phyloP scores from a whole-genome alignment of 1,140 invertebrate genomes.

The Uloborus diversus region DNA sequence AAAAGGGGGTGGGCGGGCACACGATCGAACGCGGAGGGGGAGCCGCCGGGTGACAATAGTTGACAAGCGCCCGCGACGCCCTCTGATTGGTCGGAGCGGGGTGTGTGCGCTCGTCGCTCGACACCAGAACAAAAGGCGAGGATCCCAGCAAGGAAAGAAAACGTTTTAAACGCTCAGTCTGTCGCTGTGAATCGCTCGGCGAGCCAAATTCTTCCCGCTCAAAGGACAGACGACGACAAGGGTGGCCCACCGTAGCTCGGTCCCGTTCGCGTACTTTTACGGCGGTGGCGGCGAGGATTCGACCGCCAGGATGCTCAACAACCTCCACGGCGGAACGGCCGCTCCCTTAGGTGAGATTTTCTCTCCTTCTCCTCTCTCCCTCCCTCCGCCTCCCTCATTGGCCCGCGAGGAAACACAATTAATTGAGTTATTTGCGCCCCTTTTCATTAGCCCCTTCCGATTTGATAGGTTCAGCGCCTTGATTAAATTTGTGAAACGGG shows the following conservation, averaged over 20 bases:
- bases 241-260: constrained; percentile 50
- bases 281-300: constrained; percentile 21
- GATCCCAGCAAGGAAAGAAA: constrained; percentile 14
- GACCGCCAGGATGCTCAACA: constrained; percentile 53
- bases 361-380: not conserved
- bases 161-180: constrained; percentile 46
- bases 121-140: constrained; percentile 48
- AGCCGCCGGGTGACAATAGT: constrained; percentile 46
- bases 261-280: constrained; percentile 53
- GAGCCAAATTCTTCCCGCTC: not conserved
- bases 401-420: constrained; percentile 47
- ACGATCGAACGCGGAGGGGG: not conserved
- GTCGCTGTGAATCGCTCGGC: not conserved
- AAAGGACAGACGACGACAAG: constrained; percentile 4
- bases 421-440: constrained; percentile 58
- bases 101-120: constrained; percentile 14
- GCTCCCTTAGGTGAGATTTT: constrained; percentile 52
- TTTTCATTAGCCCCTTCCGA: constrained; percentile 57
- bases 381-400: constrained; percentile 24
- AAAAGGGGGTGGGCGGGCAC: constrained; percentile 23
- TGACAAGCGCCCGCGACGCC: constrained; percentile 54
- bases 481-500: constrained; percentile 61
- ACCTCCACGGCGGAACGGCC: constrained; percentile 29
- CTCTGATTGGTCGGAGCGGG: constrained; percentile 51
- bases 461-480: constrained; percentile 59